Conservation (phyloP, 2,113 vertebrate genomes). For the Sturnus vulgaris region DNA sequence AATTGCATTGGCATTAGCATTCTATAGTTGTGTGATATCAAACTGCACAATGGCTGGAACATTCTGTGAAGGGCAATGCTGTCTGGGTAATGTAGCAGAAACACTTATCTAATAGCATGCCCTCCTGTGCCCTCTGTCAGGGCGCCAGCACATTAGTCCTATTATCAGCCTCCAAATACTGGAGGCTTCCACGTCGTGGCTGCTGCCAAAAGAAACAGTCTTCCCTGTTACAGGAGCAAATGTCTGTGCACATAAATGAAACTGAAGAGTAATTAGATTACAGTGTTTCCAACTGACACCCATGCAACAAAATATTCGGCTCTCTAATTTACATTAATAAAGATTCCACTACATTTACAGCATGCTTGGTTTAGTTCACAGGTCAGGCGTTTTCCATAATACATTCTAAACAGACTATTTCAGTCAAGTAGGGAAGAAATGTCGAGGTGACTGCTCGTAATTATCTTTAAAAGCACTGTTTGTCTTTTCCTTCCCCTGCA, state of each 20-base stretch:
- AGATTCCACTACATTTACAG: not conserved
- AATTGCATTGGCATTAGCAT: constrained; percentile 69
- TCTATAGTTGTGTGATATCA: constrained; percentile 42
- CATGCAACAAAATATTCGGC: not conserved
- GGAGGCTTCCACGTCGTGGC: not conserved
- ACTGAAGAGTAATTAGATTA: constrained; percentile 49
- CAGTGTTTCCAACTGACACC: not conserved
- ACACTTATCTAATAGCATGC: constrained; percentile 52
- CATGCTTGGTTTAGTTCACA: not conserved
- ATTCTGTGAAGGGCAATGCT: constrained; percentile 65
- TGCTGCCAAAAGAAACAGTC: constrained; percentile 36
- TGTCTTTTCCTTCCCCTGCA: not conserved
- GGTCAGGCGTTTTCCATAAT: constrained; percentile 6
- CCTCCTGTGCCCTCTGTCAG: constrained; percentile 57
- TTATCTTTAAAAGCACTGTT: constrained; percentile 9
- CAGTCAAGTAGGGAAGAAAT: not conserved
- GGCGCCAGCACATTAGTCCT: constrained; percentile 37
- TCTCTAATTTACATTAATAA: constrained; percentile 14
- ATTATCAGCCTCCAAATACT: constrained; percentile 22
- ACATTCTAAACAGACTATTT: constrained; percentile 9
- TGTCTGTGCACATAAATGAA: constrained; percentile 21
- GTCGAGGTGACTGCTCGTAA: not conserved
- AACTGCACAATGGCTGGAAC: constrained; percentile 54
- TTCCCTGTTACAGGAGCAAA: constrained; percentile 42
- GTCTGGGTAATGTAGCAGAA: constrained; percentile 68